Evolutionary conservation across 2,113 vertebrate genomes (phyloP), one percentile per base, ranked within the genome.

Genomic region (Saiga tatarica): DNA sequence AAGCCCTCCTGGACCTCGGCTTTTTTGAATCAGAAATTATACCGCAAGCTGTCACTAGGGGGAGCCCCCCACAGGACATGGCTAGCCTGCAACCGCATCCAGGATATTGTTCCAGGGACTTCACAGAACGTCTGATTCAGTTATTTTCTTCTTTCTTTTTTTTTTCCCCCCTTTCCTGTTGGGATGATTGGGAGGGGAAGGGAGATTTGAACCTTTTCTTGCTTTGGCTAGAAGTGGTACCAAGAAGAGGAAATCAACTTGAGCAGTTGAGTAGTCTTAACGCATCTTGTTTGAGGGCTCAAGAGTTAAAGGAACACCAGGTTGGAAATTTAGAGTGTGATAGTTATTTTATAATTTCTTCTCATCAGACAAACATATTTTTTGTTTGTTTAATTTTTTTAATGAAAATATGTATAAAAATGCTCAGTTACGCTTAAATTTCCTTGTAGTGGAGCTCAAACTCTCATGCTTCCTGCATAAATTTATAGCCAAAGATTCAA

Each of bases 11-110:
- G 15, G 28, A 21, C 36, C 17, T 0, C 0, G 25, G 74, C 47
- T 33, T 84, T 62, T 57, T 74, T 74, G 60, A 74, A 89, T 92
- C 71, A 85, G 74, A 90, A 92, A 67, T 76, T 64, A 95, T 97
- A 25, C 87, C 36, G 2, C 2, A 2, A 1, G 7, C 50, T 30
- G 81, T 47, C 96, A 84, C 83, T 47, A 97, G 95, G 96, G 95
- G 95, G 89, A 12, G 94, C 12, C n/a, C 62, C 16, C 2, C 10
- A 14, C 81, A 52, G 85, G 45, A 93, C 87, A n/a, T 52, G 5
- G n/a, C 47, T 15, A 26, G 28, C 25, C 71, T 12, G 42, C 17
- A 28, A 26, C 2, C 1, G 8, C 47, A 4, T 39, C 3, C 13
- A 16, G 47, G 28, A 26, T 42, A 25, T 14, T n/a, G 11, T 25